These are phyloP conservation scores for Mallotus villosus DNA, from an alignment of 2,797 vertebrate species.

Conservation along the genomic window DNA sequence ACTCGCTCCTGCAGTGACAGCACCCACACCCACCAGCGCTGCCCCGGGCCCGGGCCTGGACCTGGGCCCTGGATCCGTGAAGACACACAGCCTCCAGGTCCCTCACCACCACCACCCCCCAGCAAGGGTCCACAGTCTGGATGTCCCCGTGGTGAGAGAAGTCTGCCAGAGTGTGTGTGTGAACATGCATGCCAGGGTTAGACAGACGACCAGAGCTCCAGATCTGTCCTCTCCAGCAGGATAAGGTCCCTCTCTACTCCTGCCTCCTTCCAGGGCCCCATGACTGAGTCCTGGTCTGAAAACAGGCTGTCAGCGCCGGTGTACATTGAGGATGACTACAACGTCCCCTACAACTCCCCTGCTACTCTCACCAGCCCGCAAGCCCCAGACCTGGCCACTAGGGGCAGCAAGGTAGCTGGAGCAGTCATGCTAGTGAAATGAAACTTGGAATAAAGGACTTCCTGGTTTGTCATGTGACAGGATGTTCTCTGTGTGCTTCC, in stretches of 20 bases:
- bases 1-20: constrained; percentile 89
- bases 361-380: constrained; percentile 60
- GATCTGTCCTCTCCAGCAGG: too few relatives aligned
- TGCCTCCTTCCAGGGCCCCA: constrained; percentile 28
- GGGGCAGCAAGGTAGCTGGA: constrained; percentile 66
- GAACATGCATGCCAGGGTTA: too few relatives aligned
- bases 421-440: background rate
- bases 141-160: constrained; percentile 54
- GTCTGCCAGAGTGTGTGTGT: background rate
- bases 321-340: constrained; percentile 60
- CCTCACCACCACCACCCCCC: constrained; percentile 33
- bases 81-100: constrained; percentile 39
- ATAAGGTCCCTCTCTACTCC: background rate
- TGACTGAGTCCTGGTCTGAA: constrained; percentile 59
- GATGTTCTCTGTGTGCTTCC: background rate
- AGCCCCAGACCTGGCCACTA: constrained; percentile 71
- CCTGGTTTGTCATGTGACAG: background rate
- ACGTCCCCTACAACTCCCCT: constrained; percentile 62
- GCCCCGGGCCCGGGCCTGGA: constrained; percentile 8
- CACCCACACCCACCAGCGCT: constrained; percentile 68
- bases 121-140: constrained; percentile 70
- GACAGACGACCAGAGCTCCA: too few relatives aligned
- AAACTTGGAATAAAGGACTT: background rate
- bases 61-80: background rate
- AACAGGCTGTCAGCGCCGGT: constrained; percentile 62